Percentiles rank a stretch among this genome's conserved stretches.
Evolutionary conservation across 2,888 invertebrate genomes (phyloP).

Genomic region (Chaetoderma sp.): DNA sequence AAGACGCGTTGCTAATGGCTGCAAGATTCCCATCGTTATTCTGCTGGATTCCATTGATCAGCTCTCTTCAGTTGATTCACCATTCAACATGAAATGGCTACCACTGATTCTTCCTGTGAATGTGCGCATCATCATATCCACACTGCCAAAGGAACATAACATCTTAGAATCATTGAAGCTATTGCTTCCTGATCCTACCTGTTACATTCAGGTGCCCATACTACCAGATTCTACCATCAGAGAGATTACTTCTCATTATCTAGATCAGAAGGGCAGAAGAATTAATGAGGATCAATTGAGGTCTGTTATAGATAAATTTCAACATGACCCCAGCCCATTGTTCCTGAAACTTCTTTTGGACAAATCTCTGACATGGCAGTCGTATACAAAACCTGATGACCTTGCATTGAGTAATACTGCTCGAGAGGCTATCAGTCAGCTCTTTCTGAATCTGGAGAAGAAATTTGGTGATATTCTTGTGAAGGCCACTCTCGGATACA

Average conservation of each 20-base stretch:
- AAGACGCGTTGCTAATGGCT: constrained; percentile 41
- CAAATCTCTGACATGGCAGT: constrained; percentile 55
- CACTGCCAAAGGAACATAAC: constrained; percentile 48
- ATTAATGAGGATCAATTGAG: constrained; percentile 48
- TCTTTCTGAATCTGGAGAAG: constrained; percentile 56
- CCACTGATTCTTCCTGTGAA: constrained; percentile 53
- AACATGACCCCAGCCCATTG: constrained; percentile 49
- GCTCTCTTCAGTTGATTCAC: constrained; percentile 44
- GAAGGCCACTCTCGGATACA: constrained; percentile 53
- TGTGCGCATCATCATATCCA: constrained; percentile 56
- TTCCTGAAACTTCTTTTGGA: constrained; percentile 62
- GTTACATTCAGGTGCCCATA: constrained; percentile 50
- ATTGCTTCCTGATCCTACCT: constrained; percentile 38
- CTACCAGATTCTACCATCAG: constrained; percentile 50
- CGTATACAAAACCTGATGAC: constrained; percentile 40
- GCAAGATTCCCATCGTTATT: constrained; percentile 53
- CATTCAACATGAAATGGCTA: constrained; percentile 57
- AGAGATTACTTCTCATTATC: constrained; percentile 48
- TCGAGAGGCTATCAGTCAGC: constrained; percentile 48
- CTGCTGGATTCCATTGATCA: constrained; percentile 64
- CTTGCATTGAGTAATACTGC: constrained; percentile 45
- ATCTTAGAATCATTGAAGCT: constrained; percentile 46
- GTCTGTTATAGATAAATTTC: constrained; percentile 45
- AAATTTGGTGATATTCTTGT: constrained; percentile 55
- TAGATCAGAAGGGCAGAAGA: constrained; percentile 40